phyloP scores from a whole-genome alignment of 2,888 invertebrate genomes.

The Andrena bucephala region DNA sequence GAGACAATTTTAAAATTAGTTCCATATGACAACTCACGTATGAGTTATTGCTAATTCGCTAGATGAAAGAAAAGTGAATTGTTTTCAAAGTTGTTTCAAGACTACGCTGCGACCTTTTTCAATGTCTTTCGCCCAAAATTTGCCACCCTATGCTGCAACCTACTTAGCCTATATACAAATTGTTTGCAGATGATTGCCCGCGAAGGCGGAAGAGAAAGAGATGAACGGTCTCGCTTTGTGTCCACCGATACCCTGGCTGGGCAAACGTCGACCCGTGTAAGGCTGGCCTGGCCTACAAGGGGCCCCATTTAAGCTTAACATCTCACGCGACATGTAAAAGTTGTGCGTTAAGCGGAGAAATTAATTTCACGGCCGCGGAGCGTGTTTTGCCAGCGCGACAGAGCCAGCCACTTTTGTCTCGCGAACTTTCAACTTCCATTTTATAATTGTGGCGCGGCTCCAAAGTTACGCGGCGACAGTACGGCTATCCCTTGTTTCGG shows the following conservation, averaged over 20 bases:
- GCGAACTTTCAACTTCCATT: slow-evolving; percentile 64
- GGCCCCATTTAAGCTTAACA: slow-evolving; percentile 57
- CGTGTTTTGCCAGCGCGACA: slow-evolving; percentile 54
- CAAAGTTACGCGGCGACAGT: slow-evolving; percentile 59
- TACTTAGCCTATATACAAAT: too few relatives aligned
- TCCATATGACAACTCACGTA: too few relatives aligned
- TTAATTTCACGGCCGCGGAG: slow-evolving; percentile 62
- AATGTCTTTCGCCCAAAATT: too few relatives aligned
- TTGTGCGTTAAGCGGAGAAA: slow-evolving; percentile 64
- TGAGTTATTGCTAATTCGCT: too few relatives aligned
- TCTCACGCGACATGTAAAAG: slow-evolving; percentile 50
- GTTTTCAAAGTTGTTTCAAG: too few relatives aligned
- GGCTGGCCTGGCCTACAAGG: slow-evolving; percentile 30
- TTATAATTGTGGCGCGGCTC: slow-evolving; percentile 66
- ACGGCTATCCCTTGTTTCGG: slow-evolving; percentile 19
- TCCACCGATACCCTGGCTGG: slow-evolving; percentile 11
- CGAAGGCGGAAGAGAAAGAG: slow-evolving; percentile 27
- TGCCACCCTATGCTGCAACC: too few relatives aligned
- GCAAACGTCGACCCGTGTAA: slow-evolving; percentile 11
- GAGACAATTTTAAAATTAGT: too few relatives aligned
- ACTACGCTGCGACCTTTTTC: too few relatives aligned
- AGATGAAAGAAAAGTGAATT: too few relatives aligned
- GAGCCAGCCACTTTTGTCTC: slow-evolving; percentile 53
- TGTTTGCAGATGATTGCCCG: background rate
- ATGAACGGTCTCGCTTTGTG: slow-evolving; percentile 31